A percentile compares a stretch with the other conserved stretches of the same genome.
These are phyloP conservation scores for Pelusios castaneus DNA, from an alignment of 2,113 vertebrate species.

Conservation along the genomic window DNA sequence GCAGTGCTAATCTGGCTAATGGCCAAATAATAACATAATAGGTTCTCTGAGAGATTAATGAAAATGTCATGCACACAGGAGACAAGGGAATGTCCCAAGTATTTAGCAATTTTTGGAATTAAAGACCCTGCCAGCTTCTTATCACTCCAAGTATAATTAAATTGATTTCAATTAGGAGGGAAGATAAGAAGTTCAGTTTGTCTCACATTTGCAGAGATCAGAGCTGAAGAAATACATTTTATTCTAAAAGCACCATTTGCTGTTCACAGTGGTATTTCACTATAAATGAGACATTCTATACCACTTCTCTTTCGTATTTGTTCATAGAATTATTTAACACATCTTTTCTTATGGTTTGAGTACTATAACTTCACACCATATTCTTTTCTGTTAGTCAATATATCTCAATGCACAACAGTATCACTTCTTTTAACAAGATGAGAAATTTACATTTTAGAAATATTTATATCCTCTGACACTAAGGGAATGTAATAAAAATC, in stretches of 20 bases:
- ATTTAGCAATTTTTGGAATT: slow-evolving; percentile 24
- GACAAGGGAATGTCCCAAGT: neutral
- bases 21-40: slow-evolving; percentile 32
- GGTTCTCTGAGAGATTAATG: slow-evolving; percentile 32
- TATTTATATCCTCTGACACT: neutral
- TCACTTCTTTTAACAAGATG: neutral
- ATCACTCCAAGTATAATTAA: neutral
- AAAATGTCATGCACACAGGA: neutral
- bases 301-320: neutral
- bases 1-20: neutral
- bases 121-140: neutral
- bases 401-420: neutral
- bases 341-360: neutral
- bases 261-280: neutral
- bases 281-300: neutral
- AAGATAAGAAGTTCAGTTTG: neutral
- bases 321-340: neutral
- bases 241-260: neutral
- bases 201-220: neutral
- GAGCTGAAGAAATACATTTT: neutral
- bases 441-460: neutral
- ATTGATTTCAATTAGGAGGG: neutral
- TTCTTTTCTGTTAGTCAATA: neutral
- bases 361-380: neutral
- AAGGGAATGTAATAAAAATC: neutral